phyloP scores from a whole-genome alignment of 2,888 invertebrate genomes.

The Pammene fasciana region DNA sequence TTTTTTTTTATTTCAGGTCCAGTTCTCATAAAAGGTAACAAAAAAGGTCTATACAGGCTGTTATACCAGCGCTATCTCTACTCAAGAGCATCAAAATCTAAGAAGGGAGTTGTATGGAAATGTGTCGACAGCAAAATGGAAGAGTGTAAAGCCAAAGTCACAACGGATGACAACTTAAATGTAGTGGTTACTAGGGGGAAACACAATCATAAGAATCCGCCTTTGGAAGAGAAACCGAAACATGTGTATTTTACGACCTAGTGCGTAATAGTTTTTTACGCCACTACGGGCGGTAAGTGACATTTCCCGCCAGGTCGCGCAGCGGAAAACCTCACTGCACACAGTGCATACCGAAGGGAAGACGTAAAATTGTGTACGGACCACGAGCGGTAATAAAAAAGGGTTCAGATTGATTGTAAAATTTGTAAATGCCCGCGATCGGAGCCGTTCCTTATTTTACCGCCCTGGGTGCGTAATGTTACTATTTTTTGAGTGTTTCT shows the following conservation, averaged over 20 bases:
- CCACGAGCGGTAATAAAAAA: too few relatives aligned
- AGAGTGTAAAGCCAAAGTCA: slow-evolving; percentile 62
- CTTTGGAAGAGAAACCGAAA: slow-evolving; percentile 60
- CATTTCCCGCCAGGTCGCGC: too few relatives aligned
- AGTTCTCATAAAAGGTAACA: slow-evolving; percentile 65
- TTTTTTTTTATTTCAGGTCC: slow-evolving; percentile 57
- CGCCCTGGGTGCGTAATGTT: too few relatives aligned
- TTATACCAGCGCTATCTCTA: slow-evolving; percentile 64
- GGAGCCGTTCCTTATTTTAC: too few relatives aligned
- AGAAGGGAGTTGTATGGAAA: slow-evolving; percentile 74
- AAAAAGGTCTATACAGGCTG: slow-evolving; percentile 64
- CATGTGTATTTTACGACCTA: slow-evolving; percentile 73
- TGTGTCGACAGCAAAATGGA: slow-evolving; percentile 66
- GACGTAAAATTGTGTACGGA: too few relatives aligned
- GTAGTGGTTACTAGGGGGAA: slow-evolving; percentile 59
- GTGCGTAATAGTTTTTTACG: background rate
- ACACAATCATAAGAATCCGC: slow-evolving; percentile 62
- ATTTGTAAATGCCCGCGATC: too few relatives aligned
- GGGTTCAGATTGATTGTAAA: too few relatives aligned
- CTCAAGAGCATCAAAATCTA: slow-evolving; percentile 65
- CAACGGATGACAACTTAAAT: slow-evolving; percentile 67
- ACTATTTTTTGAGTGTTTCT: too few relatives aligned
- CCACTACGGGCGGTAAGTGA: too few relatives aligned
- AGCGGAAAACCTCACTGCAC: too few relatives aligned
- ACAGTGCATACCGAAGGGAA: too few relatives aligned